phyloP scores from a whole-genome alignment of 2,113 vertebrate genomes.

The Mirounga angustirostris region DNA sequence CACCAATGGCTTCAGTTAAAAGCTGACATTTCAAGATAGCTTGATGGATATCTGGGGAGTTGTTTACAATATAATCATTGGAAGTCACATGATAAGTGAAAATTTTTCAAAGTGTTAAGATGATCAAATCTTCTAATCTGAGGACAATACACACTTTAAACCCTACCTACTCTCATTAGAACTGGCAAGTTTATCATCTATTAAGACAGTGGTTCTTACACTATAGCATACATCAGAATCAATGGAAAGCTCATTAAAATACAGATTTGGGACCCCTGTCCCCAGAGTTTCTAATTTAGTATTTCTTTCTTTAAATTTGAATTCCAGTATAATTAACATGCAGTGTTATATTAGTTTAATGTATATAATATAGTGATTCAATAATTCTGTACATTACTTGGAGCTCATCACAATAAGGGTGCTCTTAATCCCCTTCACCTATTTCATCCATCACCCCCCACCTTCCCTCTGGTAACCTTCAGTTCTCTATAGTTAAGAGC shows the following conservation, averaged over 20 bases:
- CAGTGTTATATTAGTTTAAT: neutral
- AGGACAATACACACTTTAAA: neutral
- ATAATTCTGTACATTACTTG: neutral
- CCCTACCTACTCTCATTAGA: neutral
- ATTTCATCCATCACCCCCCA: neutral
- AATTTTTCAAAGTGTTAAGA: neutral
- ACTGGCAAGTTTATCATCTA: neutral
- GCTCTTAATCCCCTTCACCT: neutral
- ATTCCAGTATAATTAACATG: neutral
- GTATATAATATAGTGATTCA: neutral
- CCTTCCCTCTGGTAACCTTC: neutral
- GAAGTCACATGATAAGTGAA: neutral
- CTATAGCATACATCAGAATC: neutral
- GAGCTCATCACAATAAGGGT: neutral
- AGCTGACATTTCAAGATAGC: neutral
- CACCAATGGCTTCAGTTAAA: neutral
- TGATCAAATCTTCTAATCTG: neutral
- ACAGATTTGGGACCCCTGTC: neutral
- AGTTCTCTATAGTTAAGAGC: neutral
- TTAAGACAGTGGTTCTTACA: neutral
- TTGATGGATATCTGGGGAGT: neutral
- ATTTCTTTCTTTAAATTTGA: neutral
- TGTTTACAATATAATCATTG: neutral
- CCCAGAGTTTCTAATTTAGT: slow-evolving; percentile 38
- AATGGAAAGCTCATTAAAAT: neutral